Base-by-base conservation (phyloP, 2,888 invertebrate species). In the Artemia sp. region DNA sequence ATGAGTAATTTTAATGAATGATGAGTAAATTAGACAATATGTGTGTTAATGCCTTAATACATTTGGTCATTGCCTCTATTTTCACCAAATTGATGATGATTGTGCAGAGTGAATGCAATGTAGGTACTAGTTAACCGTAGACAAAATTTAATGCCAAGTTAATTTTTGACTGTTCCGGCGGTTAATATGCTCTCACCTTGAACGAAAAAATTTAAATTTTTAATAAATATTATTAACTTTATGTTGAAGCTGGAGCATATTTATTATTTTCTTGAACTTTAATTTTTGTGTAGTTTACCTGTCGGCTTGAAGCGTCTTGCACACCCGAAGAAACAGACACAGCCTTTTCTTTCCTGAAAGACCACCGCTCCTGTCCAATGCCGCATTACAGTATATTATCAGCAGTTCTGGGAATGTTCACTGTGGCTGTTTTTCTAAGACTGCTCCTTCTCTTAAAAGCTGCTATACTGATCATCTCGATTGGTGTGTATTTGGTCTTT, bases 331-430 rank as follows among this genome's bases (percentile, higher is more conserved):
- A 51, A 67, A 70, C 70, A 52, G 70, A 52, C 6, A 72, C 72
- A 38, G 58, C 70, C 24, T 53, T 67, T 8, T 12, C 64, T n/a
- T 51, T 68, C 68, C 51, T 77, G 53, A 79, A 80, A 67, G 85
- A 87, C 72, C 90, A 92, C 77, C 82, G 90, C 68, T 86, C 86
- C 19, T 91, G 91, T 75, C 88, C 89, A 0, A 80, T 92, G 70
- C 93, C 93, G 0, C 86, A 92, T 71, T 94, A 93, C 79, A 87
- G 92, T 66, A 86, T 90, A 8, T 80, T 92, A 12, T 90, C 90
- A 12, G 90, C 91, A 75, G 85, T 90, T 70, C 82, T 93, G 73
- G 88, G 89, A 69, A 89, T 89, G 80, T 82, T 93, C 71, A 86
- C 89, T 0, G 89, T 92, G 51, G 88, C 91, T 0, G 85, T 92